Conservation (phyloP, 1,140 invertebrate genomes). For the Panagrolaimus sp. region DNA sequence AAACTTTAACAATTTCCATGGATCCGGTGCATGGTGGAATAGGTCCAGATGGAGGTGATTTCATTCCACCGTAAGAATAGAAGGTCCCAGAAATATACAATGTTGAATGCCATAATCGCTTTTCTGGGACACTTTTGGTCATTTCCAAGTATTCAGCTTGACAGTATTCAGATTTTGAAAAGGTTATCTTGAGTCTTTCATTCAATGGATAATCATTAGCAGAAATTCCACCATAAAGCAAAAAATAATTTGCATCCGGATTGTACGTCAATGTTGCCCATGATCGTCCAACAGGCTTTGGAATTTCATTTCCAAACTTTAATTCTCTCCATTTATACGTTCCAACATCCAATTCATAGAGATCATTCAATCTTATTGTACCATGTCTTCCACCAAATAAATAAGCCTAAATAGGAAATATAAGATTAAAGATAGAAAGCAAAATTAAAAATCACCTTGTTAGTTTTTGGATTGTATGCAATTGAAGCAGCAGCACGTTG, state of each 20-base stretch:
- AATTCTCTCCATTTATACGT: constrained; percentile 17
- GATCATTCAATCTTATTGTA: constrained; percentile 19
- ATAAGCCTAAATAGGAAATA: neutral
- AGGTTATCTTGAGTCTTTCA: neutral
- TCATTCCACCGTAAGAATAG: too few relatives aligned
- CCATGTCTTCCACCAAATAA: constrained; percentile 23
- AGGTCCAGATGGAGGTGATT: too few relatives aligned
- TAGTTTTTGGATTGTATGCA: constrained; percentile 19
- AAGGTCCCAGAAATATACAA: too few relatives aligned
- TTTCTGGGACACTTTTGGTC: too few relatives aligned
- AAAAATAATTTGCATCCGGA: neutral
- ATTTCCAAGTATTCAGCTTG: too few relatives aligned
- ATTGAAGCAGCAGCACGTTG: constrained; percentile 21
- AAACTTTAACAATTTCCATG: too few relatives aligned
- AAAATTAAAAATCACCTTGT: neutral
- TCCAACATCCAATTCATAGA: constrained; percentile 20
- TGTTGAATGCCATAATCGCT: too few relatives aligned
- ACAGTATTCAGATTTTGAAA: too few relatives aligned
- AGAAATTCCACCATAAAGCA: constrained; percentile 21
- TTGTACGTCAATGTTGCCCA: constrained; percentile 24
- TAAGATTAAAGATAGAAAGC: too few relatives aligned
- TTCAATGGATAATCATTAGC: constrained; percentile 18
- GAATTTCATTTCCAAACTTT: too few relatives aligned
- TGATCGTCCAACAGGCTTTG: constrained; percentile 21
- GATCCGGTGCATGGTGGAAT: too few relatives aligned